phyloP scores from a whole-genome alignment of 2,888 invertebrate genomes.

The Pristionchus arcanus region DNA sequence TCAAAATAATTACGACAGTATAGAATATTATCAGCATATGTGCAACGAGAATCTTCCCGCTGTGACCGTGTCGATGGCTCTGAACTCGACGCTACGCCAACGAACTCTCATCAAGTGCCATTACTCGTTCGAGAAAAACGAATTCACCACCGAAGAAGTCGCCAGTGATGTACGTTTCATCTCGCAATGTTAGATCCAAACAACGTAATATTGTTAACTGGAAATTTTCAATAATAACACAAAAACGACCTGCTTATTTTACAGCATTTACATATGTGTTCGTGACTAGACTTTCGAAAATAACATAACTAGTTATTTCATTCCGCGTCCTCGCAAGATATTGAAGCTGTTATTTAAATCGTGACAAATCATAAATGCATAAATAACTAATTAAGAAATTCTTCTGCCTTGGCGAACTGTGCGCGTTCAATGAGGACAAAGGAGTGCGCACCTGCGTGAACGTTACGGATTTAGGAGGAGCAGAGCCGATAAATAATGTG shows the following conservation, averaged over 20 bases:
- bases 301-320: too few species aligned
- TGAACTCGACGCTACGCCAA: neutral
- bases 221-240: too few species aligned
- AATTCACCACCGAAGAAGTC: neutral
- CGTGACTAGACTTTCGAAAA: too few species aligned
- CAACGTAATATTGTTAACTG: too few species aligned
- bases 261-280: too few species aligned
- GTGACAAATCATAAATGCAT: neutral
- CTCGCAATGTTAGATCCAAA: too few species aligned
- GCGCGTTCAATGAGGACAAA: neutral
- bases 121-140: neutral
- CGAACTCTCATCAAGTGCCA: constrained; percentile 3
- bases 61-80: neutral
- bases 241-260: too few species aligned
- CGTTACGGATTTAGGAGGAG: neutral
- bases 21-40: neutral
- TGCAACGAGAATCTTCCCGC: constrained; percentile 15
- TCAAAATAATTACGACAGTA: too few species aligned
- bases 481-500: constrained; percentile 24
- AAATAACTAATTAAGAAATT: neutral
- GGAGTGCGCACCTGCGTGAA: constrained; percentile 26
- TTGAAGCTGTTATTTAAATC: too few species aligned
- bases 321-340: too few species aligned
- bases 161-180: neutral
- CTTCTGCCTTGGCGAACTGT: constrained; percentile 29